A percentile compares a stretch with the other conserved stretches of the same genome.
phyloP scores from a whole-genome alignment of 2,113 vertebrate species.

The Aleadryas rufinucha region DNA sequence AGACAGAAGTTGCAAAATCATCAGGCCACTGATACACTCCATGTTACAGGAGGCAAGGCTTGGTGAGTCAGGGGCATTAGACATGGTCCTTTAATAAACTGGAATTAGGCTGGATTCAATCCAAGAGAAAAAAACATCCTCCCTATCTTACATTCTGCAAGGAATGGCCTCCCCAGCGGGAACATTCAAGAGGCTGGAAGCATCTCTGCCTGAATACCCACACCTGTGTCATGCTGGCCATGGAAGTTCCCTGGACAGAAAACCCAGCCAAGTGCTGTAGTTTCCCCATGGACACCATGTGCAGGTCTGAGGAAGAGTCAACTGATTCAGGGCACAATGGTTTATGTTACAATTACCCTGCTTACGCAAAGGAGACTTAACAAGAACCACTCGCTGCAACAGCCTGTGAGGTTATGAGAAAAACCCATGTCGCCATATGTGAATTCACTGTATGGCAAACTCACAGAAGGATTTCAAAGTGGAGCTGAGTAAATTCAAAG shows the following conservation, averaged over 20 bases:
- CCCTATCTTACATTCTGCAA: background rate
- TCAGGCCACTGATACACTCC: background rate
- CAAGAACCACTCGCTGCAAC: background rate
- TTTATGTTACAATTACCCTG: background rate
- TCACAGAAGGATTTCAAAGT: background rate
- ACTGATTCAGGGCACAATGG: background rate
- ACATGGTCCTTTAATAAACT: background rate
- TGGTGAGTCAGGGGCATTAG: background rate
- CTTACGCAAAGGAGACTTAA: background rate
- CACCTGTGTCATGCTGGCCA: rapidly evolving
- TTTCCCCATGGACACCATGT: background rate
- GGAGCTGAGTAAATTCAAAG: background rate
- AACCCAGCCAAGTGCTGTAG: background rate
- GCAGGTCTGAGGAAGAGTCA: background rate
- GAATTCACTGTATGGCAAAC: background rate
- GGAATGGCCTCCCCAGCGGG: background rate
- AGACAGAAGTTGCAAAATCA: background rate
- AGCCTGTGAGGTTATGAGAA: background rate
- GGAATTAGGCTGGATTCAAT: background rate
- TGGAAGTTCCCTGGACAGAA: background rate
- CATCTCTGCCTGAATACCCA: background rate
- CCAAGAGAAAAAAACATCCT: background rate
- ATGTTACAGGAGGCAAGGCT: background rate
- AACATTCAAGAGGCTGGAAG: background rate
- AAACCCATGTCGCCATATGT: background rate